Conservation (phyloP, 2,888 invertebrate genomes). For the Thymelicus acteon region DNA sequence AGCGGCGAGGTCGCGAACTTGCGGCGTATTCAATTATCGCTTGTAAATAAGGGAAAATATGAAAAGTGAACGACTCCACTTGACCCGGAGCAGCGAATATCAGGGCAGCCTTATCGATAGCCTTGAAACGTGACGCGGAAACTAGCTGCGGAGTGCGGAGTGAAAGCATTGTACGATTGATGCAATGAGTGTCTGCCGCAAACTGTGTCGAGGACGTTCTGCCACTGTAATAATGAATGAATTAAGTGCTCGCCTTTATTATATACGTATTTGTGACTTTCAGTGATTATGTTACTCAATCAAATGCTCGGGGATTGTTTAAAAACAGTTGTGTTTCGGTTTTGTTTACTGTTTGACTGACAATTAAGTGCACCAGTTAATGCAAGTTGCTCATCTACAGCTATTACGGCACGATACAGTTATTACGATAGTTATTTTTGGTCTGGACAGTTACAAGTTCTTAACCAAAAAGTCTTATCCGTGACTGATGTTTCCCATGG, state of each 20-base stretch:
- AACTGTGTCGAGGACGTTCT: slow-evolving; percentile 67
- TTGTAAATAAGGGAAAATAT: slow-evolving; percentile 62
- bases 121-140: slow-evolving; percentile 83
- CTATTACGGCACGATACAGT: too few relatives aligned
- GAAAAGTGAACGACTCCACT: slow-evolving; percentile 77
- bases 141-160: slow-evolving; percentile 68
- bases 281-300: background rate
- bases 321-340: too few relatives aligned
- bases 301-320: too few relatives aligned
- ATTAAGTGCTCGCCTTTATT: slow-evolving; percentile 36
- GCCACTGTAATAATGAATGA: slow-evolving; percentile 52
- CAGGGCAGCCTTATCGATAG: slow-evolving; percentile 70
- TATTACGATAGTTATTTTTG: too few relatives aligned
- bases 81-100: slow-evolving; percentile 77
- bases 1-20: slow-evolving; percentile 59
- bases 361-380: too few relatives aligned
- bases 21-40: slow-evolving; percentile 70
- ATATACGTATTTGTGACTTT: slow-evolving; percentile 15
- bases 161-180: slow-evolving; percentile 78
- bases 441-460: too few relatives aligned
- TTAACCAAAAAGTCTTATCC: too few relatives aligned
- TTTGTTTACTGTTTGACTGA: too few relatives aligned
- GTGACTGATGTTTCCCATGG: too few relatives aligned
- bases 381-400: too few relatives aligned
- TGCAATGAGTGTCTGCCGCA: slow-evolving; percentile 63